Evolutionary conservation across 2,113 vertebrate genomes (phyloP), one percentile per base, ranked within the genome.

Genomic region (Tenrec ecaudatus): DNA sequence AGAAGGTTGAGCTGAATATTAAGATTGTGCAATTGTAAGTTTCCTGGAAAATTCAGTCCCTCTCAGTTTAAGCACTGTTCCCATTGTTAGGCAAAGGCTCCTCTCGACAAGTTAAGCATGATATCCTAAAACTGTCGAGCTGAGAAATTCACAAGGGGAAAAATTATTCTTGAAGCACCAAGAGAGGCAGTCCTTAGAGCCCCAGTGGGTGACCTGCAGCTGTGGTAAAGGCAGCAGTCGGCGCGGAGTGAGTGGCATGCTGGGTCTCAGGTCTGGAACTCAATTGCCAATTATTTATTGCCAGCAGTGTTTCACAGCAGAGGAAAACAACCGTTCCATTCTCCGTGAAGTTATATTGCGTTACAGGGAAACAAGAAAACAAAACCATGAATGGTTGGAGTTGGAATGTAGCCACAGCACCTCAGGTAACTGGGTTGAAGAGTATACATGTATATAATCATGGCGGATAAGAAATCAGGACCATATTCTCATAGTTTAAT

Each of bases 401-500:
- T 83, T 90, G 68, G 43, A 94, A 94, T 93, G 88, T 88, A 36
- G 9, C 92, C 69, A 92, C 68, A 88, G 82, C 58, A 89, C 23
- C 78, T 95, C 89, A 83, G 93, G 38, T 40, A 95, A 85, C 76
- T 22, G n/a, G 88, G 82, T 62, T 88, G 89, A 29, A 79, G 14
- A 83, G 40, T 79, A 15, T 73, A 82, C 85, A 96, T 89, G 60
- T 20, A 73, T 12, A 36, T 8, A 81, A 83, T 90, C 96, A 57
- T 3, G 85, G 68, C 88, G 92, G 73, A 89, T 36, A 88, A 86
- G n/a, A 93, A 95, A 87, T 58, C 38, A 83, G 88, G 60, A 80
- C 31, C 17, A 80, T 91, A 87, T 92, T 95, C 90, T 91, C 81
- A 81, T 85, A 90, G 68, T 90, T 94, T 90, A 91, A 71, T 92